phyloP scores from a whole-genome alignment of 2,888 invertebrate genomes.

The Colostygia pectinataria region DNA sequence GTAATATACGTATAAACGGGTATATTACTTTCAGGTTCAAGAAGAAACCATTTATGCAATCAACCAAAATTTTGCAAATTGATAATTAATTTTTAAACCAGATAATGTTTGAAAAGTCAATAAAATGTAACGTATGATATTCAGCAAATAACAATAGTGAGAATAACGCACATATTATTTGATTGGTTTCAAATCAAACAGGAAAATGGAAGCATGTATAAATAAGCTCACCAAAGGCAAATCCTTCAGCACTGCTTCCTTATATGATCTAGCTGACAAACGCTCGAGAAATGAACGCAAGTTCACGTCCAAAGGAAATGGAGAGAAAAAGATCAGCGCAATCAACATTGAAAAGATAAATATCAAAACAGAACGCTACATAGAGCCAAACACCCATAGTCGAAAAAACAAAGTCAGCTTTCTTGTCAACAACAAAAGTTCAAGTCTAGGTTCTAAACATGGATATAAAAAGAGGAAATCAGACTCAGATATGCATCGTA shows the following conservation, averaged over 20 bases:
- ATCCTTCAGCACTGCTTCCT: background rate
- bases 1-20: too few species aligned
- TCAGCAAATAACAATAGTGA: too few species aligned
- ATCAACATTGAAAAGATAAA: too few species aligned
- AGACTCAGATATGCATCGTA: background rate
- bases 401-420: background rate
- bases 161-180: background rate
- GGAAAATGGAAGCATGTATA: slow-evolving; percentile 15
- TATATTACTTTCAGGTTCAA: slow-evolving; percentile 7
- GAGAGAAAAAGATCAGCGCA: background rate
- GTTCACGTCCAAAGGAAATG: background rate
- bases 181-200: background rate
- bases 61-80: background rate
- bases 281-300: slow-evolving; percentile 2
- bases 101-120: too few species aligned
- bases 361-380: background rate
- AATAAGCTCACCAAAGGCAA: background rate
- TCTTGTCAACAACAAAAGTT: too few species aligned
- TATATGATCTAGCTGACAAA: background rate
- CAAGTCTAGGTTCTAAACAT: too few species aligned
- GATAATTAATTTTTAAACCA: too few species aligned
- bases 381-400: background rate
- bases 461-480: slow-evolving; percentile 1
- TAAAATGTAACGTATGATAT: too few species aligned
- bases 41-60: slow-evolving; percentile 1